phyloP scores from a whole-genome alignment of 2,888 invertebrate genomes.

The Scrobipalpa costella region DNA sequence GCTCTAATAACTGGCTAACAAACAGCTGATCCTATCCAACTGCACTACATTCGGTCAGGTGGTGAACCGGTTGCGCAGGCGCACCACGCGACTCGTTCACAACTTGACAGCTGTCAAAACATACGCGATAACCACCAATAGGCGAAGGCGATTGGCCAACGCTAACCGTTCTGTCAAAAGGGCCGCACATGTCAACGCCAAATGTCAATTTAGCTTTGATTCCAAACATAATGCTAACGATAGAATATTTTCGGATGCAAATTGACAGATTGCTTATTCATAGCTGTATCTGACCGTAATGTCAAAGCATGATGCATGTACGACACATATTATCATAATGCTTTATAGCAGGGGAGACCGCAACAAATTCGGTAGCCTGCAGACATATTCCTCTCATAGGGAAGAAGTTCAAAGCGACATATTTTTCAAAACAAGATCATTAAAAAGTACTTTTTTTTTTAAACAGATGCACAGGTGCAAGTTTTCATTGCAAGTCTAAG shows the following conservation, averaged over 20 bases:
- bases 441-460: too few species aligned
- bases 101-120: conserved; percentile 61
- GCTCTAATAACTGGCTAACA: conserved; percentile 26
- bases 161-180: conserved; percentile 16
- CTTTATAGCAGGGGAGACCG: too few species aligned
- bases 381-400: too few species aligned
- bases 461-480: too few species aligned
- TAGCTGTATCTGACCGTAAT: conserved; percentile 1
- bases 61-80: conserved; percentile 48
- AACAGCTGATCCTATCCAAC: conserved; percentile 42
- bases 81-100: background rate
- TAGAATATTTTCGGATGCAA: background rate
- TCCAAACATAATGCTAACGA: background rate
- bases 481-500: too few species aligned
- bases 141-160: conserved; percentile 31
- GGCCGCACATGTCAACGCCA: conserved; percentile 20
- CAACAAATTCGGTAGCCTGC: too few species aligned
- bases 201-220: conserved; percentile 16
- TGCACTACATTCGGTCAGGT: conserved; percentile 37
- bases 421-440: too few species aligned
- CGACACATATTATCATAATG: too few species aligned
- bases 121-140: conserved; percentile 40
- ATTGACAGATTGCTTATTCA: background rate
- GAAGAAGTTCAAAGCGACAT: too few species aligned
- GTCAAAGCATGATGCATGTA: background rate